phyloP scores from a whole-genome alignment of 2,888 invertebrate species.

The Heliconius aoede region DNA sequence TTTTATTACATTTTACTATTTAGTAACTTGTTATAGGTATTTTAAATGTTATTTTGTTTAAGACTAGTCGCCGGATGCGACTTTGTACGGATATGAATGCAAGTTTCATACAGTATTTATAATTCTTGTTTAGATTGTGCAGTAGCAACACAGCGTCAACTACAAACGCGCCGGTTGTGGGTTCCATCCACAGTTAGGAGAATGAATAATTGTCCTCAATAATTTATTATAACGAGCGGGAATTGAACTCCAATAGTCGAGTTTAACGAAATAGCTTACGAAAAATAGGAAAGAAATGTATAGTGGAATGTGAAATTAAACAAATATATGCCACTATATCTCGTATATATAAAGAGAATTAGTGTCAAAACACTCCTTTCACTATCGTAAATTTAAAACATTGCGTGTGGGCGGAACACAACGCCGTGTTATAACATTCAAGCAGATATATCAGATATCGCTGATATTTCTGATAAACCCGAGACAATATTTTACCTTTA shows the following conservation, averaged over 20 bases:
- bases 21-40: slow-evolving; percentile 5
- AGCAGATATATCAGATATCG: not conserved
- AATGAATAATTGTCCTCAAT: no score
- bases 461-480: not conserved
- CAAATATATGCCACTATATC: not conserved
- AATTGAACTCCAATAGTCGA: no score
- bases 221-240: no score
- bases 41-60: slow-evolving; percentile 8
- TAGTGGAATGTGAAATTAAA: no score
- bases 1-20: slow-evolving; percentile 35
- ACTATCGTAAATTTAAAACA: not conserved
- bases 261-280: no score
- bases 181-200: no score
- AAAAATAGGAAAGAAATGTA: no score
- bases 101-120: not conserved
- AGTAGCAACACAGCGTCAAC: no score
- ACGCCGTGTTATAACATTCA: not conserved
- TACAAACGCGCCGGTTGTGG: no score
- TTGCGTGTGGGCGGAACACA: not conserved
- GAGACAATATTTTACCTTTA: not conserved
- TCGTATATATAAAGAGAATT: not conserved
- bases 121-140: not conserved
- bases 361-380: not conserved
- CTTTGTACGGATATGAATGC: not conserved
- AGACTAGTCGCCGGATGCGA: not conserved